Percentiles rank a stretch among this genome's conserved stretches.
phyloP scores from a whole-genome alignment of 2,888 invertebrate genomes.

The Spilarctia lutea region DNA sequence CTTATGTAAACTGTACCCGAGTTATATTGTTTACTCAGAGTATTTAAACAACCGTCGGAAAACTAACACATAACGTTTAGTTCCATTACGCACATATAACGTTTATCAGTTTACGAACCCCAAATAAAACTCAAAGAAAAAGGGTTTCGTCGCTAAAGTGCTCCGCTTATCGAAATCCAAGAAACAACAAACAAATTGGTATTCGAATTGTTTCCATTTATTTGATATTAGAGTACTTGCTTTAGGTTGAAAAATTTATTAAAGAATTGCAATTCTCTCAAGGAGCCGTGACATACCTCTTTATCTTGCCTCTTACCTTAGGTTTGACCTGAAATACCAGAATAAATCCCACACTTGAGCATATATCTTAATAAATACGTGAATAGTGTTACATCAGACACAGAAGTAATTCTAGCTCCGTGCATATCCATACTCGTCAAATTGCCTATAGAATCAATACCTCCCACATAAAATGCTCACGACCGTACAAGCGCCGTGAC shows the following conservation, averaged over 20 bases:
- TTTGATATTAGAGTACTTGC: slow-evolving; percentile 34
- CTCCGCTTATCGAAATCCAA: slow-evolving; percentile 41
- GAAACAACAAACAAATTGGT: slow-evolving; percentile 44
- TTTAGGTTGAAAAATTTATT: slow-evolving; percentile 46
- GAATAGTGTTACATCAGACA: slow-evolving; percentile 47
- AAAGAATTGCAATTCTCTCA: slow-evolving; percentile 38
- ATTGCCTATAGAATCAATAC: slow-evolving; percentile 57
- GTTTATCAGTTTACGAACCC: slow-evolving; percentile 32
- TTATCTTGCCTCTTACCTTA: slow-evolving; percentile 3
- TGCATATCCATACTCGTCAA: slow-evolving; percentile 56
- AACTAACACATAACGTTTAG: slow-evolving; percentile 41
- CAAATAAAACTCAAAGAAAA: slow-evolving; percentile 41
- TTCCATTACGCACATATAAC: slow-evolving; percentile 30
- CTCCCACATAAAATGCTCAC: slow-evolving; percentile 68
- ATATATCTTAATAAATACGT: slow-evolving; percentile 30
- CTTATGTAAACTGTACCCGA: slow-evolving; percentile 34
- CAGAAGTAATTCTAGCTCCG: slow-evolving; percentile 47
- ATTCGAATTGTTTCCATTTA: slow-evolving; percentile 36
- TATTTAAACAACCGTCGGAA: slow-evolving; percentile 43
- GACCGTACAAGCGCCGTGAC: slow-evolving; percentile 61
- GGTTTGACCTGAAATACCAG: slow-evolving; percentile 40
- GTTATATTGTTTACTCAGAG: slow-evolving; percentile 39
- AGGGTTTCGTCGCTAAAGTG: slow-evolving; percentile 47
- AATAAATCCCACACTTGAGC: slow-evolving; percentile 39
- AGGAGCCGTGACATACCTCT: slow-evolving; percentile 31